phyloP scores from a whole-genome alignment of 2,113 vertebrate species.

The Coregonus clupeaformis region DNA sequence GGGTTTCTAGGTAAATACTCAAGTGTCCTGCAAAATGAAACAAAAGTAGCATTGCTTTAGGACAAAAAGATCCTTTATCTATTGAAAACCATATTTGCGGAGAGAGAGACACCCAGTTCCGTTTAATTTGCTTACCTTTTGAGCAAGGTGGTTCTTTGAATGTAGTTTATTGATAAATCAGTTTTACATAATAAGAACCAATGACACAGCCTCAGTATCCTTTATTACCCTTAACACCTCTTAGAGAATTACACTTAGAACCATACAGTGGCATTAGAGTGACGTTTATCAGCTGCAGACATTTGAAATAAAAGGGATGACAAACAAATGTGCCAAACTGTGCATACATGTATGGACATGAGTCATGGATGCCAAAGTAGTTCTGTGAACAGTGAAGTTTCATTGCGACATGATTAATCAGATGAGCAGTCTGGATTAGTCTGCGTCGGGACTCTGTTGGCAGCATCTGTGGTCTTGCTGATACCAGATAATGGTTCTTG shows the following conservation, averaged over 20 bases:
- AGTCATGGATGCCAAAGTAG: background rate
- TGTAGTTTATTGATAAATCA: background rate
- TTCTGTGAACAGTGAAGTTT: background rate
- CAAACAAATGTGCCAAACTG: too few relatives aligned
- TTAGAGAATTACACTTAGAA: background rate
- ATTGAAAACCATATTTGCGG: constrained; percentile 16
- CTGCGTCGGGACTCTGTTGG: background rate
- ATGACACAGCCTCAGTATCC: background rate
- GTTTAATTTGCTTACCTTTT: constrained; percentile 8
- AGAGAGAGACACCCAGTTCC: background rate
- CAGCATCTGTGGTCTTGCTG: too few relatives aligned
- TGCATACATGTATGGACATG: too few relatives aligned
- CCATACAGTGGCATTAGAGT: too few relatives aligned
- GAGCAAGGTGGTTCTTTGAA: background rate
- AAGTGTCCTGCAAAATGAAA: constrained; percentile 31
- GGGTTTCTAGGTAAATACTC: constrained; percentile 49
- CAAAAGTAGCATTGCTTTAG: constrained; percentile 42
- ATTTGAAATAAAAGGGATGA: background rate
- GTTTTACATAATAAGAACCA: background rate
- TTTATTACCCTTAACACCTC: background rate
- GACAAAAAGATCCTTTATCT: constrained; percentile 28
- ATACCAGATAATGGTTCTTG: background rate
- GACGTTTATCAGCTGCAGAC: background rate
- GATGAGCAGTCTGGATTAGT: background rate
- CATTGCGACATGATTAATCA: background rate